A percentile compares a stretch with the other conserved stretches of the same genome.
Evolutionary conservation across 2,797 vertebrate species (phyloP).

Genomic region (Epinephelus awoara): DNA sequence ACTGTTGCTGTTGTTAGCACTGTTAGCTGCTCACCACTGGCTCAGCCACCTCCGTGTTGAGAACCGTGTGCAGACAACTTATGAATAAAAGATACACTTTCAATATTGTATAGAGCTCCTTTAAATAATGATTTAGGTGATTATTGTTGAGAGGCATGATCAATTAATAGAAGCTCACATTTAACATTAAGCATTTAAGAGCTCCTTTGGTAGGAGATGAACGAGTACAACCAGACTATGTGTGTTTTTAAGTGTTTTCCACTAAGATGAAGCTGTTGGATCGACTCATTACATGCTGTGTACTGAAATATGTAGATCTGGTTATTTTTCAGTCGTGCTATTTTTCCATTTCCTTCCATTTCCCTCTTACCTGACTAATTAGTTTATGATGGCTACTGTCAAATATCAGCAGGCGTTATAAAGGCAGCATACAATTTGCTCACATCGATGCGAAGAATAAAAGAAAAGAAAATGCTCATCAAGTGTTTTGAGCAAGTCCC

Average conservation of each 20-base stretch:
- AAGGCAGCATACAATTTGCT: slow-evolving; percentile 7
- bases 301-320: neutral
- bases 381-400: slow-evolving; percentile 7
- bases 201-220: neutral
- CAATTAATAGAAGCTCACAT: neutral
- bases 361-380: slow-evolving; percentile 8
- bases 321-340: neutral
- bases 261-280: neutral
- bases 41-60: too few species aligned
- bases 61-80: too few species aligned
- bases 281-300: neutral
- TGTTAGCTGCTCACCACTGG: too few species aligned
- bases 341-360: neutral
- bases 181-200: neutral
- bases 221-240: too few species aligned
- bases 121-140: neutral
- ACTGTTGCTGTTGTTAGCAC: too few species aligned
- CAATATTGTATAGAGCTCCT: too few species aligned
- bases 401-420: neutral
- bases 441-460: neutral
- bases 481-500: slow-evolving; percentile 13
- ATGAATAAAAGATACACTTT: too few species aligned
- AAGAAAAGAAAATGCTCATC: neutral
- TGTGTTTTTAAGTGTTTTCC: neutral
- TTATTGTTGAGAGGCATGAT: neutral